A percentile compares a stretch with the other conserved stretches of the same genome.
Evolutionary conservation across 2,888 invertebrate species (phyloP).

Genomic region (Cephus runcator): DNA sequence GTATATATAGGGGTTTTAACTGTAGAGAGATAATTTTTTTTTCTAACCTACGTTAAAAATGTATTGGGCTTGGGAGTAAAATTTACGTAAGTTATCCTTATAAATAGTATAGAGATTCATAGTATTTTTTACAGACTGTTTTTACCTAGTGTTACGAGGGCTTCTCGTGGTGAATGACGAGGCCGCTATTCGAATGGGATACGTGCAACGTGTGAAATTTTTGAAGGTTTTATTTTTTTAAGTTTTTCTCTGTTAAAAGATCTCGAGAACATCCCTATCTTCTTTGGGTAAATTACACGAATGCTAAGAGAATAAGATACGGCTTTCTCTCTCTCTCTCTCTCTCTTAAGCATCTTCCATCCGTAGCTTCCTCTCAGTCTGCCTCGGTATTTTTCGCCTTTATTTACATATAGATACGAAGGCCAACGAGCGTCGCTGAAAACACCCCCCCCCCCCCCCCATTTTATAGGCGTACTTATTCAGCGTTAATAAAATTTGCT

Average conservation of each 20-base stretch:
- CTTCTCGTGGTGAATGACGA: background rate
- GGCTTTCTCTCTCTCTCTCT: constrained; percentile 19
- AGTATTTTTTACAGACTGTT: background rate
- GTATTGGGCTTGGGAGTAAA: no score
- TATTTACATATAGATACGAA: constrained; percentile 62
- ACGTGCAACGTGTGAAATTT: background rate
- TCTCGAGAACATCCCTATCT: background rate
- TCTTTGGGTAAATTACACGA: background rate
- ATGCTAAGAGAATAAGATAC: background rate
- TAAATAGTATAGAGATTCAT: background rate
- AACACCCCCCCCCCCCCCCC: no score
- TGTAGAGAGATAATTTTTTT: no score
- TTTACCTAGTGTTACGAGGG: background rate
- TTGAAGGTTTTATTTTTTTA: background rate
- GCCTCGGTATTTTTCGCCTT: constrained; percentile 34
- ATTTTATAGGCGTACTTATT: constrained; percentile 35
- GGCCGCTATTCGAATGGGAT: background rate
- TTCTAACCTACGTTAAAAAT: no score
- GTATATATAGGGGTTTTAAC: no score
- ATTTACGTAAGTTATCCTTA: no score
- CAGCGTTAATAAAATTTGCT: constrained; percentile 41
- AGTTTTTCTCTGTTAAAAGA: background rate
- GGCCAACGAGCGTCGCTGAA: constrained; percentile 24
- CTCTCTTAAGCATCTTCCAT: background rate
- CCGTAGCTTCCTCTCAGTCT: constrained; percentile 13